Percentiles rank a stretch among this genome's conserved stretches.
Evolutionary conservation across 2,113 vertebrate species (phyloP).

Genomic region (Muscicapa adusta): DNA sequence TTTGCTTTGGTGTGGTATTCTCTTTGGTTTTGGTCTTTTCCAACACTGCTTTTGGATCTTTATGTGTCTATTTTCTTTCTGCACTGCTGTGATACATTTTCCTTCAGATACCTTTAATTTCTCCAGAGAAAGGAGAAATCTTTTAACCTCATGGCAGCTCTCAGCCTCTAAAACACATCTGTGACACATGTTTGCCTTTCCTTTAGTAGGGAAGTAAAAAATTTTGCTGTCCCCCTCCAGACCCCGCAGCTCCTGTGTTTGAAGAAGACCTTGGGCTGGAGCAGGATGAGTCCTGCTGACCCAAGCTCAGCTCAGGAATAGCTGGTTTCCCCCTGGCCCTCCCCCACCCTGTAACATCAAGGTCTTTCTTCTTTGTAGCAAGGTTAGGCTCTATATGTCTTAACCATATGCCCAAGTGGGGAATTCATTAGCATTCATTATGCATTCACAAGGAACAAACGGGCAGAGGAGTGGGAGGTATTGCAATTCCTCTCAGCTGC

Average conservation of each 20-base stretch:
- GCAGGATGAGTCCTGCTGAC: background rate
- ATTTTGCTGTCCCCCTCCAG: background rate
- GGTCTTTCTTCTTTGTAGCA: conserved; percentile 29
- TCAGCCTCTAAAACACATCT: background rate
- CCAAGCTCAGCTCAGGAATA: background rate
- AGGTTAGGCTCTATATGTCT: conserved; percentile 63
- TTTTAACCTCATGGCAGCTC: background rate
- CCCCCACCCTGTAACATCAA: conserved; percentile 5
- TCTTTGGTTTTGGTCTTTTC: background rate
- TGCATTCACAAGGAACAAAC: conserved; percentile 67
- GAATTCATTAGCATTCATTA: conserved; percentile 85
- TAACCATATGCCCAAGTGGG: conserved; percentile 59
- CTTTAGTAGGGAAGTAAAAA: background rate
- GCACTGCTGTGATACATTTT: background rate
- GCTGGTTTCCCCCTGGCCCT: background rate
- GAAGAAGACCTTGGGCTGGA: background rate
- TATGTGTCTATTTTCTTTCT: background rate
- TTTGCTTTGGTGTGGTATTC: background rate
- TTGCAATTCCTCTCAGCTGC: conserved; percentile 67
- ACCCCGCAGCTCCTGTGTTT: background rate
- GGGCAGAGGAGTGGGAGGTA: conserved; percentile 55
- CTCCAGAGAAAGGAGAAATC: background rate
- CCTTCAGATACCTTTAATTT: background rate
- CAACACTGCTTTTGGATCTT: background rate
- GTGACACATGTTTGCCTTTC: background rate